Evolutionary conservation across 2,797 vertebrate species (phyloP), one percentile per base, ranked within the genome.

Genomic region (Hybognathus amarus): DNA sequence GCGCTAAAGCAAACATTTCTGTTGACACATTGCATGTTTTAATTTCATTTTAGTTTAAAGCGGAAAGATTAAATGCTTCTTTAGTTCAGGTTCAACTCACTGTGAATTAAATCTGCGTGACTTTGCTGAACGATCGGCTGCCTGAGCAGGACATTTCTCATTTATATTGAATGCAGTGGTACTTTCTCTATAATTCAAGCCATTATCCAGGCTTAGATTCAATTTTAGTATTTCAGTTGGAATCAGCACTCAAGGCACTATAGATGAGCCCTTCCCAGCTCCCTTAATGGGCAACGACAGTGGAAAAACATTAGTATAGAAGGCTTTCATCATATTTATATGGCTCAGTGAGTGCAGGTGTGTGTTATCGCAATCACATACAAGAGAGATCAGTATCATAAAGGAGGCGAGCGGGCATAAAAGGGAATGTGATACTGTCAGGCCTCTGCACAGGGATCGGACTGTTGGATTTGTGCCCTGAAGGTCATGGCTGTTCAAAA

Each of bases 211-310:
- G 82, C 79, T 88, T 70, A 22, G 9, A 77, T 85, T 89, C 89
- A 80, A 70, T 89, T 90, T 87, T 30, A 38, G 79, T 78, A 82
- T 84, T 91, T 90, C 75, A 78, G 71, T 40, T 88, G 38, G 69
- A 82, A 82, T 93, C 90, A 91, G 89, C 90, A 90, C 75, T 89
- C 84, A 77, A 77, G 82, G 45, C 70, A 84, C 83, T 83, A 86
- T 83, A 88, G 80, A 79, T 64, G 3, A 63, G 52, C 71, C 47
- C 50, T 76, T 83, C 71, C 61, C 47, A 69, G 63, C 40, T 77
- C 61, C 47, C 56, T 77, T 69, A 68, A 70, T 69, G 74, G 27
- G 74, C 45, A 36, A 22, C 13, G 6, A 47, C 36, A 20, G 36
- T 84, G 24, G 61, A 76, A 76, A 64, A 40, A 18, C 69, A 66